A percentile compares a stretch with the other conserved stretches of the same genome.
These are phyloP conservation scores for Pungitius pungitius DNA, from an alignment of 2,113 vertebrate species.

Conservation along the genomic window DNA sequence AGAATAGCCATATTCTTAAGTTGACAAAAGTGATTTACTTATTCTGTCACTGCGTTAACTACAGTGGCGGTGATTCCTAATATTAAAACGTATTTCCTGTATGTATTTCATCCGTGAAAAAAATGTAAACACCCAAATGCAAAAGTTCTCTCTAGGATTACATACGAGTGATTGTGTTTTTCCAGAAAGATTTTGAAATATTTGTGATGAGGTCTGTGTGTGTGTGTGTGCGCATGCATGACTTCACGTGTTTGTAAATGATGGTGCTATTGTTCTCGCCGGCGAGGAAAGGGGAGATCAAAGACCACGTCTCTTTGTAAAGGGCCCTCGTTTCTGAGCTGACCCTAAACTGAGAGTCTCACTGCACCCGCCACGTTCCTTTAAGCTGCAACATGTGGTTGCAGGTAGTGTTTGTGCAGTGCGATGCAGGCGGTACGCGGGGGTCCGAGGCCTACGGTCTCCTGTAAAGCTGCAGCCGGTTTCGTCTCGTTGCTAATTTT, in stretches of 20 bases:
- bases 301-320: slow-evolving; percentile 48
- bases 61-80: slow-evolving; percentile 40
- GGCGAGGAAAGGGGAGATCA: slow-evolving; percentile 49
- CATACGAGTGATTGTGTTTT: not conserved
- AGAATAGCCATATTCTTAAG: slow-evolving; percentile 38
- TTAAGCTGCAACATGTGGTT: slow-evolving; percentile 43
- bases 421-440: not conserved
- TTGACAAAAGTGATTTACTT: slow-evolving; percentile 59
- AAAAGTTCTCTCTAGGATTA: slow-evolving; percentile 19
- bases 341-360: slow-evolving; percentile 53
- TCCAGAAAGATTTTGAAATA: slow-evolving; percentile 18
- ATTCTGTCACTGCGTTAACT: slow-evolving; percentile 56
- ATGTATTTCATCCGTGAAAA: slow-evolving; percentile 2
- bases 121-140: not conserved
- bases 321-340: slow-evolving; percentile 52
- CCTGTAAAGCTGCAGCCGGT: slow-evolving; percentile 27
- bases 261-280: slow-evolving; percentile 50
- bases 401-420: slow-evolving; percentile 52
- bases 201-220: slow-evolving; percentile 23
- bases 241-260: slow-evolving; percentile 55
- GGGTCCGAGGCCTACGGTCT: slow-evolving; percentile 9
- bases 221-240: slow-evolving; percentile 45
- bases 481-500: slow-evolving; percentile 56
- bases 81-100: slow-evolving; percentile 15
- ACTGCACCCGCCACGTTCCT: slow-evolving; percentile 33